Evolutionary conservation across 2,797 vertebrate genomes (phyloP).

Genomic region (Characodon lateralis): DNA sequence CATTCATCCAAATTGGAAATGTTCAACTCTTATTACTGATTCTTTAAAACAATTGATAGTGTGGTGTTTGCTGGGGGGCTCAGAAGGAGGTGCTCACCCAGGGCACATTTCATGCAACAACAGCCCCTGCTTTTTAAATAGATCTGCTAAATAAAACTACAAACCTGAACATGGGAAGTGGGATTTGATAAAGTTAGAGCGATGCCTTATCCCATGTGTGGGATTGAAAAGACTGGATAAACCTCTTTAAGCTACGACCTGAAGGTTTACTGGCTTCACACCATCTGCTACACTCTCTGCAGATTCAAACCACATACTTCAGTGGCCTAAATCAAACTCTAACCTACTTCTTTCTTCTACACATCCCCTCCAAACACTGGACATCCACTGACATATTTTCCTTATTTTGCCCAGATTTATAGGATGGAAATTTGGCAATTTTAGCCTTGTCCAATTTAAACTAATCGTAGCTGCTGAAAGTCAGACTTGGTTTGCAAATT

Average conservation of each 20-base stretch:
- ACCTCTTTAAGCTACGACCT: conserved; percentile 65
- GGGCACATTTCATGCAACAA: not conserved
- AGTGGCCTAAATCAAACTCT: not conserved
- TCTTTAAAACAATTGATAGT: not conserved
- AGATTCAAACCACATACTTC: not conserved
- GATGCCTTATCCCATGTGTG: conserved; percentile 47
- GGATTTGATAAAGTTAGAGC: conserved; percentile 15
- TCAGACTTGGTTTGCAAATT: too few species aligned
- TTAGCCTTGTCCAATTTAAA: not conserved
- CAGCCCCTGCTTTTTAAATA: not conserved
- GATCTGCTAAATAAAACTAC: not conserved
- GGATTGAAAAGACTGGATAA: conserved; percentile 66
- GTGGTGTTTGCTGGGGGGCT: not conserved
- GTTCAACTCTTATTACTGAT: not conserved
- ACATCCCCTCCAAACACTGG: not conserved
- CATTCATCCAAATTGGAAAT: not conserved
- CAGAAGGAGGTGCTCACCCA: not conserved
- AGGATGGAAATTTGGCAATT: not conserved
- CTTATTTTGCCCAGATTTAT: not conserved
- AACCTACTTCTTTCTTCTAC: not conserved
- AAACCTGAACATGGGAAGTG: not conserved
- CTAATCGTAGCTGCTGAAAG: too few species aligned
- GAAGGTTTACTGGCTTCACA: conserved; percentile 69
- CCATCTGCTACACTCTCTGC: conserved; percentile 47
- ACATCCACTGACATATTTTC: not conserved